Percentiles rank a stretch among this genome's conserved stretches.
These are phyloP conservation scores for Cephalopachus bancanus DNA, from an alignment of 2,797 vertebrate species.

Conservation along the genomic window DNA sequence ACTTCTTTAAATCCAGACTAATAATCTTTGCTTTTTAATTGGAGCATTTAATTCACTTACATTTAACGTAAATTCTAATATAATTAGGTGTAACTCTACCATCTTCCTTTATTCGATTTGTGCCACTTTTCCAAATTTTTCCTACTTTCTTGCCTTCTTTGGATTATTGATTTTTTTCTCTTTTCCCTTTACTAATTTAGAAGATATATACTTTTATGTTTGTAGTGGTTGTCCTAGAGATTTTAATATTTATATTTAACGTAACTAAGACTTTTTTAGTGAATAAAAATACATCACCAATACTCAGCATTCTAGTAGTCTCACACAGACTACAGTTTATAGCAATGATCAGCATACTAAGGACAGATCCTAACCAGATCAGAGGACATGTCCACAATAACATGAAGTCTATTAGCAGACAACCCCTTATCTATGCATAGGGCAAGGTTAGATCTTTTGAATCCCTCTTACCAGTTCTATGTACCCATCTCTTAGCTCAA, in stretches of 20 bases:
- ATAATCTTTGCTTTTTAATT: conserved; percentile 21
- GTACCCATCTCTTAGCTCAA: background rate
- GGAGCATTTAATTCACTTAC: conserved; percentile 13
- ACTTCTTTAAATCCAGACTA: conserved; percentile 29
- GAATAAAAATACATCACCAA: conserved; percentile 47
- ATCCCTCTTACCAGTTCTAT: background rate
- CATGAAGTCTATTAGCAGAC: background rate
- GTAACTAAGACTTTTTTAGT: background rate
- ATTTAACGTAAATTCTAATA: conserved; percentile 35
- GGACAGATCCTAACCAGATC: background rate
- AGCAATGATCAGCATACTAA: background rate
- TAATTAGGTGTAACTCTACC: conserved; percentile 31
- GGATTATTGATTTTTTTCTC: background rate
- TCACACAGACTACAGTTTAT: background rate
- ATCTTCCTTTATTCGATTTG: conserved; percentile 23
- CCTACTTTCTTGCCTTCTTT: conserved; percentile 24
- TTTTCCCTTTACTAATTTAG: background rate
- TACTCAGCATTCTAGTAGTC: background rate
- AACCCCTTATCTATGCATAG: background rate
- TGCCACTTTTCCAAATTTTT: background rate
- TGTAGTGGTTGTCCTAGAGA: conserved; percentile 36
- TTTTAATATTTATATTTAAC: conserved; percentile 50
- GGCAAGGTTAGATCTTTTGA: background rate
- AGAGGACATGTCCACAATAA: background rate
- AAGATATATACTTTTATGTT: background rate